Evolutionary conservation across 2,797 vertebrate species (phyloP), one percentile per base, ranked within the genome.

Genomic region (Halcyon chelicuti): DNA sequence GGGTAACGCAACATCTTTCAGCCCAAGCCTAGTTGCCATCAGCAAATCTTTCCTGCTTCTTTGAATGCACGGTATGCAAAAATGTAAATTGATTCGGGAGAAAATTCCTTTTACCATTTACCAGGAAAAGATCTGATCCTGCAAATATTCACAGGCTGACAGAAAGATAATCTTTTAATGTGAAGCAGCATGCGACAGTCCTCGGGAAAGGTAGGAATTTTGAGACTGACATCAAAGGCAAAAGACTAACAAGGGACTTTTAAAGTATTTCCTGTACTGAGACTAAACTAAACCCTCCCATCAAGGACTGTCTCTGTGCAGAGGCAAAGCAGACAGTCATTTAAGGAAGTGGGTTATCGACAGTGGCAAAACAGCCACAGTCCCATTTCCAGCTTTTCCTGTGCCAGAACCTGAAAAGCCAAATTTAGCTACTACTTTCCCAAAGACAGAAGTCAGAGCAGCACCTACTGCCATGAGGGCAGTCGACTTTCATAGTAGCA

Each of bases 181-280:
- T 46, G 16, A 26, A 77, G 33, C 57, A 86, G 15, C 18, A 46
- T 60, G 22, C 0, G 3, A 51, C n/a, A 28, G 23, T 93, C 39
- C 39, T 81, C 62, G 73, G 82, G 58, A 93, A 94, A 95, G 73
- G 73, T 93, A 88, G 1, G 20, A 73, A 76, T 94, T 95, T 46
- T 78, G 82, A 86, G 89, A 70, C 2, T 81, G 73, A 78, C 85
- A 90, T 96, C 95, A 94, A 91, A 95, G 42, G 28, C 67, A 93
- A 76, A 77, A 18, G 23, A 57, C 33, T 72, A 90, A 80, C 77
- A 78, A 88, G 76, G 51, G 35, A 86, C 40, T 89, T 88, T 54
- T n/a, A 58, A 79, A 83, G 10, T 78, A 79, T 93, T 96, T 94
- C 87, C 87, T 84, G 65, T 31, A 37, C 58, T 61, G 49, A 81